phyloP scores from a whole-genome alignment of 2,113 vertebrate species.

The Cervus canadensis region DNA sequence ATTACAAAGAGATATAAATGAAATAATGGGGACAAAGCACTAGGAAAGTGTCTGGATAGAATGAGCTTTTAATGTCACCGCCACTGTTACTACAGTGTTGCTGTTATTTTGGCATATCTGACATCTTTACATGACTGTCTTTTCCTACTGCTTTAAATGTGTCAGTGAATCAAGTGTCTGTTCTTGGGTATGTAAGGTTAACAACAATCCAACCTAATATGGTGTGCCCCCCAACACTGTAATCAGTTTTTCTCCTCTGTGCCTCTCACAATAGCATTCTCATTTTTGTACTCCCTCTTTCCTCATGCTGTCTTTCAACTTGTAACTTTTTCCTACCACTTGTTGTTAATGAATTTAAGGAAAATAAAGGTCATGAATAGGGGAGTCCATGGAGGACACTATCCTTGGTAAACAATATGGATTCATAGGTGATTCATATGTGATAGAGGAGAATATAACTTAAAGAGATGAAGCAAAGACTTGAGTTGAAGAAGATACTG shows the following conservation, averaged over 20 bases:
- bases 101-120: neutral
- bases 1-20: neutral
- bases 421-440: neutral
- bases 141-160: neutral
- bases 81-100: neutral
- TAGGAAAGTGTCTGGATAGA: neutral
- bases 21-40: neutral
- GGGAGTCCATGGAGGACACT: neutral
- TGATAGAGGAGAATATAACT: neutral
- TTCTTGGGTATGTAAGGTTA: neutral
- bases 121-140: neutral
- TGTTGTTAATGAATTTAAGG: neutral
- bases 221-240: accelerated
- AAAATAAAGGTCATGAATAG: neutral
- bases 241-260: neutral
- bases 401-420: neutral
- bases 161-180: neutral
- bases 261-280: neutral
- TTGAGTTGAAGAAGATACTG: neutral
- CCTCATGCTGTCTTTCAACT: neutral
- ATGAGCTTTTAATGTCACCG: neutral
- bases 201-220: neutral
- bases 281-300: neutral
- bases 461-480: neutral
- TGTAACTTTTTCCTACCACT: neutral